These are phyloP conservation scores for Cyprinodon variegatus DNA, from an alignment of 2,113 vertebrate species.

Conservation along the genomic window DNA sequence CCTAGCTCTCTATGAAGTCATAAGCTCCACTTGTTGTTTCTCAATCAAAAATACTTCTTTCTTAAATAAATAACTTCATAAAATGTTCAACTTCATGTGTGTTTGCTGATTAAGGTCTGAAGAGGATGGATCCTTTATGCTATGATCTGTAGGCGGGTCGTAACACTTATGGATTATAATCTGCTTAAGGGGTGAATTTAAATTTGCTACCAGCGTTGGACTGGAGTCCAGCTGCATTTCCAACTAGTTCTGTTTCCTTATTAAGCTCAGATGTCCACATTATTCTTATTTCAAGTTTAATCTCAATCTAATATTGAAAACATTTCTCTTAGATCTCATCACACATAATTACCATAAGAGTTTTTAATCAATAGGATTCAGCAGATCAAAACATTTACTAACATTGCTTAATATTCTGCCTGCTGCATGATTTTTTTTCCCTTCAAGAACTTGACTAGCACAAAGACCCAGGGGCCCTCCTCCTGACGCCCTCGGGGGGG, in stretches of 20 bases:
- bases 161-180: no score
- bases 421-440: not conserved
- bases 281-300: not conserved
- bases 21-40: no score
- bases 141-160: no score
- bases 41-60: no score
- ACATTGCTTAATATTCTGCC: not conserved
- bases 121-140: no score
- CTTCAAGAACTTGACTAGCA: slow-evolving; percentile 37
- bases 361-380: not conserved
- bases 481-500: slow-evolving; percentile 65
- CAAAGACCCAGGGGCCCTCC: slow-evolving; percentile 75
- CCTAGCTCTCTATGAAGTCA: no score
- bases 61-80: no score
- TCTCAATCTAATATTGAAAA: not conserved
- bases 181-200: not conserved
- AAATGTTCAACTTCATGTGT: no score
- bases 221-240: not conserved
- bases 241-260: not conserved
- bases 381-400: slow-evolving; percentile 9
- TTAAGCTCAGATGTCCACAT: not conserved
- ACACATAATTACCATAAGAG: not conserved
- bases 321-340: not conserved
- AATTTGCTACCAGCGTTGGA: not conserved
- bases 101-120: no score